Percentiles rank a stretch among this genome's conserved stretches.
These are phyloP conservation scores for Yasuhikotakia modesta DNA, from an alignment of 2,797 vertebrate genomes.

Conservation along the genomic window DNA sequence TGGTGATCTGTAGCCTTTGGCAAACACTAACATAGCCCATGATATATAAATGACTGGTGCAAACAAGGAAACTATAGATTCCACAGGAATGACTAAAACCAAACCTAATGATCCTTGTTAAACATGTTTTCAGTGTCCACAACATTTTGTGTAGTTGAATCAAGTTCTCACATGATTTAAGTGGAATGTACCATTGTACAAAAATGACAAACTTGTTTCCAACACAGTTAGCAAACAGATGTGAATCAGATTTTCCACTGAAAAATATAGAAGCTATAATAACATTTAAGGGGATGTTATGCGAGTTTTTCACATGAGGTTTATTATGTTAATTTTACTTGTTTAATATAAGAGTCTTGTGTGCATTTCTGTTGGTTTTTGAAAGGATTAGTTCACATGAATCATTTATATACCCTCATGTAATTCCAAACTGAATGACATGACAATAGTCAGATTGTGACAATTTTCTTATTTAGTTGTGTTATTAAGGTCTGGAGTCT, in stretches of 20 bases:
- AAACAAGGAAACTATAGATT: constrained; percentile 29
- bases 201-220: background rate
- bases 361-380: background rate
- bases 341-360: background rate
- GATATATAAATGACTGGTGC: constrained; percentile 31
- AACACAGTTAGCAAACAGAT: constrained; percentile 2
- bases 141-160: background rate
- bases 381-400: background rate
- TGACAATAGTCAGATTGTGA: background rate
- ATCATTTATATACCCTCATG: background rate
- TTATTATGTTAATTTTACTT: background rate
- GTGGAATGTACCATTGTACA: constrained; percentile 52
- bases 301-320: background rate
- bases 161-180: constrained; percentile 37
- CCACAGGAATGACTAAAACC: constrained; percentile 47
- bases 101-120: background rate
- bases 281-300: background rate
- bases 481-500: background rate
- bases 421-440: background rate
- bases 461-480: background rate
- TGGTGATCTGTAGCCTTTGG: background rate
- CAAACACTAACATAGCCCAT: constrained; percentile 14
- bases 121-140: background rate
- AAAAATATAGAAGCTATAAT: background rate
- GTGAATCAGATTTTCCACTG: background rate